Percentiles rank a stretch among this genome's conserved stretches.
These are phyloP conservation scores for Melopsittacus undulatus DNA, from an alignment of 2,797 vertebrate genomes.

Conservation along the genomic window DNA sequence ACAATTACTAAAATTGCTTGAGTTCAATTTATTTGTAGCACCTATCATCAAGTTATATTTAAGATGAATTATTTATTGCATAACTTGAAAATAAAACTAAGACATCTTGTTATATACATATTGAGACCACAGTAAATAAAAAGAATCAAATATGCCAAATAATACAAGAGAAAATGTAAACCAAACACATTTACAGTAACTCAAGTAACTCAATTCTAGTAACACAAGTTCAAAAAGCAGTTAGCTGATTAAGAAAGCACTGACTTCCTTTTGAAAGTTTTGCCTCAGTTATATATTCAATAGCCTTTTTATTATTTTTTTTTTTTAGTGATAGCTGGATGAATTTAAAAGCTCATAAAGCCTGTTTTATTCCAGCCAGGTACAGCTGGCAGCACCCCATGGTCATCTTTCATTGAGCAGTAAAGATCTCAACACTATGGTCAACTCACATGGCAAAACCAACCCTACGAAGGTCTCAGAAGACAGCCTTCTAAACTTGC, in stretches of 20 bases:
- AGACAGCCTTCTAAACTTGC: not conserved
- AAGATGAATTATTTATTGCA: constrained; percentile 49
- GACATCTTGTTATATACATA: constrained; percentile 1
- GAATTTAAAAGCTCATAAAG: not conserved
- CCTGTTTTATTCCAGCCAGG: not conserved
- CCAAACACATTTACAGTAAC: not conserved
- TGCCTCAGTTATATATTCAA: not conserved
- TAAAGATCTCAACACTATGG: not conserved
- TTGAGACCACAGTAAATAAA: not conserved
- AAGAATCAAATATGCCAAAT: not conserved
- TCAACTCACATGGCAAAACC: not conserved
- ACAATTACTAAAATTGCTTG: constrained; percentile 11
- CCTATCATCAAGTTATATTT: constrained; percentile 32
- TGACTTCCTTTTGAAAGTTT: not conserved
- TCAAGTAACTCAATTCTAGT: not conserved
- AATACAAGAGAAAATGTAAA: constrained; percentile 23
- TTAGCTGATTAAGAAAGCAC: not conserved
- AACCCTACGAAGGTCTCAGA: not conserved
- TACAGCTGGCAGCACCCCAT: not conserved
- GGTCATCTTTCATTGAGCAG: not conserved
- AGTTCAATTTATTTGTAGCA: constrained; percentile 40
- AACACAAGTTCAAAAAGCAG: not conserved
- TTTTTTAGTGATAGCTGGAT: not conserved
- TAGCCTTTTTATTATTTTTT: not conserved
- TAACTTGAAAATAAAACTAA: constrained; percentile 44